Evolutionary conservation across 2,888 invertebrate species (phyloP).

Genomic region (Cecidostiba fungosa): DNA sequence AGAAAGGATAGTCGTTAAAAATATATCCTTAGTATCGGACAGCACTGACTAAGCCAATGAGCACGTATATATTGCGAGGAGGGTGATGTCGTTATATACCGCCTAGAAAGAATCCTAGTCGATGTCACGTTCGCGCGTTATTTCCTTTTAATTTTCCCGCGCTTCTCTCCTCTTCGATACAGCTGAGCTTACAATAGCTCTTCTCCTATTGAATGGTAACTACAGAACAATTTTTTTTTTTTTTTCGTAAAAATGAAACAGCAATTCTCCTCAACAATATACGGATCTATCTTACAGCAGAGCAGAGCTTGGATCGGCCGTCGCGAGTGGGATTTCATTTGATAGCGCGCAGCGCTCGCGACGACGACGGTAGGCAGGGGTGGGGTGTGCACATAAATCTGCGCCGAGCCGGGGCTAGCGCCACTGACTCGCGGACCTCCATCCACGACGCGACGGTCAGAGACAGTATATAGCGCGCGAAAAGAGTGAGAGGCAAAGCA

Average conservation of each 20-base stretch:
- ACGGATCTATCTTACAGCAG: too few relatives aligned
- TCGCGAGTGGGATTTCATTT: constrained; percentile 22
- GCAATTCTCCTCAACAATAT: too few relatives aligned
- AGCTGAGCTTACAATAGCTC: background rate
- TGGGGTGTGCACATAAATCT: constrained; percentile 70
- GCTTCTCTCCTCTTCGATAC: background rate
- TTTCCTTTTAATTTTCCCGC: constrained; percentile 22
- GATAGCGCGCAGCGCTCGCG: constrained; percentile 42
- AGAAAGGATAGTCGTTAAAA: constrained; percentile 52
- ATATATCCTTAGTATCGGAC: background rate
- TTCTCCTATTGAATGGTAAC: constrained; percentile 31
- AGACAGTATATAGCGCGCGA: background rate
- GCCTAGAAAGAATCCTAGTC: background rate
- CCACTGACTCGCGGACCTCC: constrained; percentile 70
- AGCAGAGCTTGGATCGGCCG: background rate
- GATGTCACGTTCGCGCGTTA: constrained; percentile 30
- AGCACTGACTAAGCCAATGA: constrained; percentile 55
- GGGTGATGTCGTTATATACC: too few relatives aligned
- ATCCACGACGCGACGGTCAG: constrained; percentile 44
- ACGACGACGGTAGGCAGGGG: constrained; percentile 48
- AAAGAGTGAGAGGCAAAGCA: background rate
- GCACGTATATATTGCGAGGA: background rate
- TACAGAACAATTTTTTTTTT: background rate
- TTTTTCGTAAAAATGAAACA: too few relatives aligned
- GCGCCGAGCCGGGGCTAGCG: constrained; percentile 64